phyloP scores from a whole-genome alignment of 2,113 vertebrate genomes.

The Phyllopteryx taeniolatus region DNA sequence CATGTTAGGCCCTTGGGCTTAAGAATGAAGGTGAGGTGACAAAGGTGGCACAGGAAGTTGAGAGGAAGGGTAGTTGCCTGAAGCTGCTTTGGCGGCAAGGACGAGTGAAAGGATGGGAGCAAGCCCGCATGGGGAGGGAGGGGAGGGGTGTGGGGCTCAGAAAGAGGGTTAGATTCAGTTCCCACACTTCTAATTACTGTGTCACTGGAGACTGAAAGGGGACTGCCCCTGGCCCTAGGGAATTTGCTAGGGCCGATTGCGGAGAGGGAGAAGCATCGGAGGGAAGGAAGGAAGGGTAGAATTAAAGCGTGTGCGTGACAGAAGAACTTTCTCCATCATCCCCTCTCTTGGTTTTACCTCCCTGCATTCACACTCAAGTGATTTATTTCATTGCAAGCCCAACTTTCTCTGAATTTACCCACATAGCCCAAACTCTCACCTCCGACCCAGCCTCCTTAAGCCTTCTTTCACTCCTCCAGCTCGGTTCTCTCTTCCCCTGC shows the following conservation, averaged over 20 bases:
- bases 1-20: not conserved
- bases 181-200: slow-evolving; percentile 83
- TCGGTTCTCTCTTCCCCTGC: slow-evolving; percentile 38
- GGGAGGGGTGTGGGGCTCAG: slow-evolving; percentile 59
- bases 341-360: slow-evolving; percentile 64
- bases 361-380: slow-evolving; percentile 64
- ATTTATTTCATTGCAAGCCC: slow-evolving; percentile 48
- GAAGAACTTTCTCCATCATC: slow-evolving; percentile 69
- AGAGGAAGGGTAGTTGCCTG: slow-evolving; percentile 27
- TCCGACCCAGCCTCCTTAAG: slow-evolving; percentile 58
- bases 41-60: slow-evolving; percentile 51
- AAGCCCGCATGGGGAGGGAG: slow-evolving; percentile 33
- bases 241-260: slow-evolving; percentile 59
- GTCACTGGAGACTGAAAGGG: slow-evolving; percentile 83
- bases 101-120: slow-evolving; percentile 55
- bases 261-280: slow-evolving; percentile 42
- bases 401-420: slow-evolving; percentile 14
- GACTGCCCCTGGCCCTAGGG: slow-evolving; percentile 69
- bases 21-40: slow-evolving; percentile 26
- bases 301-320: slow-evolving; percentile 65
- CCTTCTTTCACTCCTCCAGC: slow-evolving; percentile 47
- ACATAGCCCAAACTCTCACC: slow-evolving; percentile 54
- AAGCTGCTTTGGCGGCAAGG: slow-evolving; percentile 45
- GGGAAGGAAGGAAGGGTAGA: slow-evolving; percentile 38
- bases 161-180: slow-evolving; percentile 76